Evolutionary conservation across 2,113 vertebrate genomes (phyloP).

Genomic region (Meriones unguiculatus): DNA sequence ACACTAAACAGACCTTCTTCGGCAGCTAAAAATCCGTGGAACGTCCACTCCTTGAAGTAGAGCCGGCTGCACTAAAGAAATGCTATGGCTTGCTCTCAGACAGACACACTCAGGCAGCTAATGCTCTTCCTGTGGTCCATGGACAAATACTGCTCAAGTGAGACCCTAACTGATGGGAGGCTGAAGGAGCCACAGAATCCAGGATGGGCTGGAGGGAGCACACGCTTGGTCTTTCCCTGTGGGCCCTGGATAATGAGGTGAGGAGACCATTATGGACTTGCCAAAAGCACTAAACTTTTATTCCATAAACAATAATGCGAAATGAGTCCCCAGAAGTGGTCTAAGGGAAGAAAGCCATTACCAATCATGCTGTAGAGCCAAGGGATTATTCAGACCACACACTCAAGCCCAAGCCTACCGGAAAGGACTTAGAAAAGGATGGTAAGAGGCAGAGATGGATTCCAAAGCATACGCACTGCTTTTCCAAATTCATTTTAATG

Average conservation of each 20-base stretch:
- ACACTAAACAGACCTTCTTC: background rate
- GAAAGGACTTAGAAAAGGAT: background rate
- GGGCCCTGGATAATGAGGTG: constrained; percentile 32
- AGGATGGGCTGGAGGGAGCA: background rate
- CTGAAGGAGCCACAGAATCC: constrained; percentile 6
- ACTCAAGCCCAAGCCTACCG: background rate
- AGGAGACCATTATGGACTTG: constrained; percentile 54
- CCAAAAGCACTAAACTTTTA: constrained; percentile 57
- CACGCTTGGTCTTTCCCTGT: constrained; percentile 24
- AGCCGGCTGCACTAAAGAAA: constrained; percentile 55
- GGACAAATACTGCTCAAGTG: constrained; percentile 42
- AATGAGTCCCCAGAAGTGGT: constrained; percentile 4
- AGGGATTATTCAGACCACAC: constrained; percentile 31
- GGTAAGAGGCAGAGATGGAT: background rate
- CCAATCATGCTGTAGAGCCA: background rate
- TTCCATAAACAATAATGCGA: constrained; percentile 49
- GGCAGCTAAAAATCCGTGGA: background rate
- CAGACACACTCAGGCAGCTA: constrained; percentile 44
- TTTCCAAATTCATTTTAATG: constrained; percentile 3
- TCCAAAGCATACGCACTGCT: background rate
- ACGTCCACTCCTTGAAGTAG: background rate
- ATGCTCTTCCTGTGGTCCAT: background rate
- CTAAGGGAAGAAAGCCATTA: constrained; percentile 37
- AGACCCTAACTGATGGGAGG: background rate
- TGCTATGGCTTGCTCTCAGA: background rate